These are phyloP conservation scores for Bombus waltoni DNA, from an alignment of 1,140 invertebrate genomes.

Conservation along the genomic window DNA sequence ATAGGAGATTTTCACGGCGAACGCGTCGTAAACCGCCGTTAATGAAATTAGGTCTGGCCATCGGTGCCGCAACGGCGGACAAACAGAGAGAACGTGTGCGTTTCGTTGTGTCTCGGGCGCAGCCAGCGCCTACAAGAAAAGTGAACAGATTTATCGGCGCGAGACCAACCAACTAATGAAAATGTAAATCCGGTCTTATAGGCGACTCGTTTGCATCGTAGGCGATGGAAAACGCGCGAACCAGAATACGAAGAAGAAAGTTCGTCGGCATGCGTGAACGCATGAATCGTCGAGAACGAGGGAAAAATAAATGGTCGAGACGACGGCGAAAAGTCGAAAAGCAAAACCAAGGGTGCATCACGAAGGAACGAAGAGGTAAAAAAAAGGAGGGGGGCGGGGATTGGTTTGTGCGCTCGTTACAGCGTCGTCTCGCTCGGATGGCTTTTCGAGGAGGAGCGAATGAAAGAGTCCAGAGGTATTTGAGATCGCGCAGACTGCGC, in stretches of 20 bases:
- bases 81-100: background rate
- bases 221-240: slow-evolving; percentile 56
- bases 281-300: background rate
- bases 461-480: slow-evolving; percentile 44
- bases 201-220: slow-evolving; percentile 72
- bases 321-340: slow-evolving; percentile 28
- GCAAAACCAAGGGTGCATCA: background rate
- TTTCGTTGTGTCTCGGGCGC: background rate
- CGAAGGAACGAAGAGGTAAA: no score
- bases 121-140: background rate
- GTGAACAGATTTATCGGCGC: slow-evolving; percentile 58
- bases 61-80: background rate
- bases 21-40: slow-evolving; percentile 8
- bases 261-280: slow-evolving; percentile 26
- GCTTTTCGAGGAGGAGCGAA: slow-evolving; percentile 56
- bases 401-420: slow-evolving; percentile 59
- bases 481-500: slow-evolving; percentile 33
- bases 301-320: background rate
- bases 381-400: background rate
- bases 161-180: slow-evolving; percentile 66
- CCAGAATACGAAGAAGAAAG: slow-evolving; percentile 52
- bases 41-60: slow-evolving; percentile 19
- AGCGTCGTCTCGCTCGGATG: slow-evolving; percentile 62
- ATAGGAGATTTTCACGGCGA: slow-evolving; percentile 18
- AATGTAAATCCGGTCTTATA: slow-evolving; percentile 72